Conservation (phyloP, 2,888 invertebrate genomes). For the Molanna angustata region DNA sequence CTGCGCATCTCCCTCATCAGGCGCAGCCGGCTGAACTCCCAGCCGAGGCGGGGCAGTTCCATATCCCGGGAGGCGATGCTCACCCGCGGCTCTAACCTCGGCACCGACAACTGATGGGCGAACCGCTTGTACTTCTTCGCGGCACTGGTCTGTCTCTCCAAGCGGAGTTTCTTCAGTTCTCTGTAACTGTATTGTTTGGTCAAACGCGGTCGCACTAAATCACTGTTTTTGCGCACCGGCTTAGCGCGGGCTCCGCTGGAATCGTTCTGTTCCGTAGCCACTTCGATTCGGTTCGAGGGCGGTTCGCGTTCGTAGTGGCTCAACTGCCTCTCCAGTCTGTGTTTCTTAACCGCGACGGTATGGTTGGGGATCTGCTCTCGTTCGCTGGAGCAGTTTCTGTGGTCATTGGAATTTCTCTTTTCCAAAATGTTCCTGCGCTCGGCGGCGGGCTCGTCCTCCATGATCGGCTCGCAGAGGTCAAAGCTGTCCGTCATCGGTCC, state of each 20-base stretch:
- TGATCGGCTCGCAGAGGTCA: slow-evolving; percentile 39
- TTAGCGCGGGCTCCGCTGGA: not conserved
- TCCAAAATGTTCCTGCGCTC: slow-evolving; percentile 4
- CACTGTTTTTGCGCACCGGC: not conserved
- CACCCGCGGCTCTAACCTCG: slow-evolving; percentile 3
- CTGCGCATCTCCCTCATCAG: slow-evolving; percentile 15
- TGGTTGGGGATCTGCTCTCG: too few relatives aligned
- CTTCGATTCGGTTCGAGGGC: not conserved
- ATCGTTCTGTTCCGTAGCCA: not conserved
- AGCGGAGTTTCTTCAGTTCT: slow-evolving; percentile 5
- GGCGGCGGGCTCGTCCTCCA: slow-evolving; percentile 3
- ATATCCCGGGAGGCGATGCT: not conserved
- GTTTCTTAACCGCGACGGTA: not conserved
- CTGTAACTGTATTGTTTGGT: slow-evolving; percentile 10
- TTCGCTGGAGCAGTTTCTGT: not conserved
- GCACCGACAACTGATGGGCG: not conserved
- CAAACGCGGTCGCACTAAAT: not conserved
- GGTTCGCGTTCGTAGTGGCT: not conserved
- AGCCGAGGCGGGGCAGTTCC: slow-evolving; percentile 16
- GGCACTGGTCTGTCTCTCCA: slow-evolving; percentile 4
- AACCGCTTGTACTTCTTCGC: not conserved
- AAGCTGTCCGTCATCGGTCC: slow-evolving; percentile 38
- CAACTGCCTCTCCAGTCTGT: not conserved
- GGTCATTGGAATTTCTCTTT: not conserved
- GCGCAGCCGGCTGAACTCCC: slow-evolving; percentile 18